Evolutionary conservation across 2,113 vertebrate genomes (phyloP), one percentile per base, ranked within the genome.

Genomic region (Otolemur garnettii): DNA sequence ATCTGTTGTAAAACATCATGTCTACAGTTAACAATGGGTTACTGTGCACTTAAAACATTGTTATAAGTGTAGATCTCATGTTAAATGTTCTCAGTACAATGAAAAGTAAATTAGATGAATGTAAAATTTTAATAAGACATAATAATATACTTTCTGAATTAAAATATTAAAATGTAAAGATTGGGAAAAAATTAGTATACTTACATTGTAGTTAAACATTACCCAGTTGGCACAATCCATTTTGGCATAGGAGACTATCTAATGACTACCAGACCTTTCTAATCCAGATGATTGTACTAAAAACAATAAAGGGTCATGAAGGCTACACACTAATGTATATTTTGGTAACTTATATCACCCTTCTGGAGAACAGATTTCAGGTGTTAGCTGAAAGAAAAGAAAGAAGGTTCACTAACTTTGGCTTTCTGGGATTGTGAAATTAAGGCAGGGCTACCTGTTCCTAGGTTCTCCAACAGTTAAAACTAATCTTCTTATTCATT

Each of bases 281-380:
- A 95, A 81, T 84, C 45, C 59, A 75, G 53, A 90, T 77, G 42
- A 94, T 8, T 83, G 92, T 96, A 95, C 59, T 83, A 93, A 95
- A 93, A 96, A 97, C 69, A 92, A 66, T 60, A 92, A 97, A 7
- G 26, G n/a, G n/a, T 91, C 79, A 90, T 87, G 60, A 89, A 90
- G 30, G 13, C 53, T 92, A 60, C 30, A 77, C 2, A 86, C 5
- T 91, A 88, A 79, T 38, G 24, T 82, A 90, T 94, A 94, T 26
- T 55, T 22, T 30, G 86, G 62, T 95, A 95, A 96, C 80, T 87
- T 79, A 42, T 71, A 80, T 80, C 45, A 77, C 33, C 19, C 38
- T 68, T 80, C 53, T 94, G 60, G 30, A 77, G 91, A 95, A 94
- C 60, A 90, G 45, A 87, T 84, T 92, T 90, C 71, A 92, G 90